Conservation (phyloP, 1,140 invertebrate species). For the Brachionus rotundiformis region DNA sequence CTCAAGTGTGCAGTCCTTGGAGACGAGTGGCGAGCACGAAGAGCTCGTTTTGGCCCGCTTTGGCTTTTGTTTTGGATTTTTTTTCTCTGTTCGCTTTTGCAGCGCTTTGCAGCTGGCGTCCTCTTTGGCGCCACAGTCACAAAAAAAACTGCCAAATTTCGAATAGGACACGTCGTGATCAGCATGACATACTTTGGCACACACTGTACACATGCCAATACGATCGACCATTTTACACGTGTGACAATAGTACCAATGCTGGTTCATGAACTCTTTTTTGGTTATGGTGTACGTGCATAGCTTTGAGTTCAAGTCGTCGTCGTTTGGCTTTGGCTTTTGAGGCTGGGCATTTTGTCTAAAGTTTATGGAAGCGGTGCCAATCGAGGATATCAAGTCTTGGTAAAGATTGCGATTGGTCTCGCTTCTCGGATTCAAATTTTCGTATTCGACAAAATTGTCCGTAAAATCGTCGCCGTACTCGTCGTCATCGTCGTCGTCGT, state of each 20-base stretch:
- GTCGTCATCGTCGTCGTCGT: conserved; percentile 31
- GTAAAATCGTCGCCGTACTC: conserved; percentile 39
- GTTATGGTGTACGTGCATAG: conserved; percentile 94
- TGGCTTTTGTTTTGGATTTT: conserved; percentile 55
- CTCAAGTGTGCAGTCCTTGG: neutral
- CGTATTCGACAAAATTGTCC: conserved; percentile 39
- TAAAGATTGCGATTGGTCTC: neutral
- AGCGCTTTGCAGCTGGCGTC: conserved; percentile 74
- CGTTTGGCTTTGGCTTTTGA: conserved; percentile 65
- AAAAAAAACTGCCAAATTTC: conserved; percentile 97
- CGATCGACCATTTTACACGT: conserved; percentile 97
- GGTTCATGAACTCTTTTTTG: conserved; percentile 96
- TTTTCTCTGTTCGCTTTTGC: conserved; percentile 57
- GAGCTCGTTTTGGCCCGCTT: conserved; percentile 59
- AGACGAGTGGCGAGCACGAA: conserved; percentile 68
- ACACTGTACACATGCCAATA: conserved; percentile 93
- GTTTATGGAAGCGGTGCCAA: neutral
- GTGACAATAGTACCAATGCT: conserved; percentile 85
- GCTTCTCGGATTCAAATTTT: neutral
- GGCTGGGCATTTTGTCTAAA: neutral
- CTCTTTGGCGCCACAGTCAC: conserved; percentile 94
- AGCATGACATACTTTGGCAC: conserved; percentile 91
- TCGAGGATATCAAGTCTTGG: conserved; percentile 27
- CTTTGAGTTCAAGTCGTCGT: conserved; percentile 85
- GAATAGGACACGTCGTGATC: conserved; percentile 95